Evolutionary conservation across 1,140 invertebrate species (phyloP).

Genomic region (Drosophila saltans): DNA sequence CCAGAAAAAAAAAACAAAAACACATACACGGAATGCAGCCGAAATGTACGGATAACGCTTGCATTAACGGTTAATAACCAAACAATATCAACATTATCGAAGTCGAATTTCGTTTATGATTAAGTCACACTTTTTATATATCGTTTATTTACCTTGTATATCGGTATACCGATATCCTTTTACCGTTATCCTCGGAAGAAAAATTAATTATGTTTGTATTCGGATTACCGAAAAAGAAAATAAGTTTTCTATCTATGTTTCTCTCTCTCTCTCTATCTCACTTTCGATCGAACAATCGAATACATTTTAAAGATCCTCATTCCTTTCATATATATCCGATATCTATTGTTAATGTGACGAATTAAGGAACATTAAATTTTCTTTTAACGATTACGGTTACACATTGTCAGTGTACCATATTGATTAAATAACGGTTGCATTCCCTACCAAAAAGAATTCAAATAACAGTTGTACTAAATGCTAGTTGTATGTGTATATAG

Average conservation of each 20-base stretch:
- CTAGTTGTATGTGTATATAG: neutral
- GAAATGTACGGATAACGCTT: neutral
- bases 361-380: too few relatives aligned
- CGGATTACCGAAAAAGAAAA: neutral
- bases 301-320: too few relatives aligned
- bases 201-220: conserved; percentile 18
- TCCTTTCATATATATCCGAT: too few relatives aligned
- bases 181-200: conserved; percentile 4
- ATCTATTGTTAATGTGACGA: too few relatives aligned
- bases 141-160: conserved; percentile 2
- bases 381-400: neutral
- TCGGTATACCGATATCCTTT: conserved; percentile 7
- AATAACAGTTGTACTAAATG: neutral
- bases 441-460: neutral
- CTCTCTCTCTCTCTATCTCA: neutral
- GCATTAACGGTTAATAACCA: neutral
- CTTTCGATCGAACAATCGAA: neutral
- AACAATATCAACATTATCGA: conserved; percentile 19
- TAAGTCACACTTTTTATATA: conserved; percentile 1
- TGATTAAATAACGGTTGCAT: neutral
- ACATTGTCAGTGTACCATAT: neutral
- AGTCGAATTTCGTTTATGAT: conserved; percentile 14
- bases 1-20: neutral
- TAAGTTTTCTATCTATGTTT: neutral
- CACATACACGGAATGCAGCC: conserved; percentile 11